Base-by-base conservation (phyloP, 2,888 invertebrate species). In the Nymphalis polychloros region DNA sequence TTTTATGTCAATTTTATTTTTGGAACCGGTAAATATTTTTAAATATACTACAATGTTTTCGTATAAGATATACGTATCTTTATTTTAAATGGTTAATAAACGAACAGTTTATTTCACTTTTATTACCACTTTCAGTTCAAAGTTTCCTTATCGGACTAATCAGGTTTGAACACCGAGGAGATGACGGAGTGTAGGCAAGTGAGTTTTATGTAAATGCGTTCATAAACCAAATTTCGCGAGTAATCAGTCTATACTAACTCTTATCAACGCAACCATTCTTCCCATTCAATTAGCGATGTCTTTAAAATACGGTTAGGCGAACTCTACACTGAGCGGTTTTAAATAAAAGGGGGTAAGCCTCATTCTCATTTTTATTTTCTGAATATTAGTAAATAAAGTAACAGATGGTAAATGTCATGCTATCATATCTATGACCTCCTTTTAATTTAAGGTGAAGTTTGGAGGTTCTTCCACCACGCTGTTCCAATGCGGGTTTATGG, bases 181-280 rank as follows among this genome's bases (percentile, higher is more conserved):
- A 64, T 59, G 65, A 59, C 50, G 57, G 63, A 63, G 49, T 60
- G 68, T 27, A 35, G 41, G 63, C 57, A 50, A 48, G 53, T 50
- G 53, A 63, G 47, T 69, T 69, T 72, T 69, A 72, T 72, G 64
- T 67, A 69, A 69, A 69, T 69, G 62, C 63, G 59, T 63, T 63
- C 64, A 60, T 72, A 72, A 72, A 68, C 64, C 69, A 69, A 72
- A 69, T 69, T 69, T 60, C 50, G 59, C 50, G 63, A 63, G 68
- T 69, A 65, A 72, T 69, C 72, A 67, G 69, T 67, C 64, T 67
- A 63, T 72, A 69, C 69, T 65, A 59, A 69, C 64, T 67, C 67
- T 67, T 72, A 72, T 72, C 72, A 55, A 31, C 27, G 63, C 49
- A 52, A 20, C 64, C 72, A 67, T 72, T 67, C 67, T 61, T 60